Base-by-base conservation (phyloP, 2,888 invertebrate genomes). In the Gerris lacustris region DNA sequence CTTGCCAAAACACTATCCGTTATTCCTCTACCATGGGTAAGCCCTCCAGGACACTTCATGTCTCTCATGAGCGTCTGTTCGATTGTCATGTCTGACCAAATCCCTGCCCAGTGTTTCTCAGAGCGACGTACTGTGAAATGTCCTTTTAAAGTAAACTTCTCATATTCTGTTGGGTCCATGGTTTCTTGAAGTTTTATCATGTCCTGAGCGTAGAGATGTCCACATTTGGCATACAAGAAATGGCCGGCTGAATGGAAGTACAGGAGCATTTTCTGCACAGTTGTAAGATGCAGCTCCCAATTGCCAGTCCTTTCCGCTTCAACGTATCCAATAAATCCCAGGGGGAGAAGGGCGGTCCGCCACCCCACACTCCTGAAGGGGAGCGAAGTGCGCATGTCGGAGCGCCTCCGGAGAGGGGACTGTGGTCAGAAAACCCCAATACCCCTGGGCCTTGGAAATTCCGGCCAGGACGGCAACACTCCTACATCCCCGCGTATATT, bases 11-110 rank as follows among this genome's bases (percentile, higher is more conserved):
- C 74, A 62, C 71, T 75, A 9, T 74, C 72, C 0, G 67, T 71
- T 4, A 74, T 66, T 17, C 73, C 76, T 63, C 75, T 73, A 1
- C 75, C 74, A 63, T 66, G 69, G n/a, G 76, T 74, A 6, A 74
- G 31, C 9, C 76, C 76, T 68, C 69, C 73, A 6, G 7, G 31
- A 45, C 66, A 18, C 31, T 79, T 77, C 74, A 78, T 77, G n/a
- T 71, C 68, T 67, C 75, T 68, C 77, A 78, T 79, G 5, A 79
- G 67, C 0, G 70, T 71, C 71, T 79, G 78, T 70, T 80, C 79
- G 67, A 31, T 31, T 31, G 31, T 31, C 31, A 31, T 31, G 31
- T 31, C 31, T 31, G 31, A 31, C 31, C 31, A 74, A 11, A 70
- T 63, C 17, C 73, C 72, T 47, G 67, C 68, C 70, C 70, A 73